Evolutionary conservation across 2,797 vertebrate genomes (phyloP).

Genomic region (Apogon talboti): DNA sequence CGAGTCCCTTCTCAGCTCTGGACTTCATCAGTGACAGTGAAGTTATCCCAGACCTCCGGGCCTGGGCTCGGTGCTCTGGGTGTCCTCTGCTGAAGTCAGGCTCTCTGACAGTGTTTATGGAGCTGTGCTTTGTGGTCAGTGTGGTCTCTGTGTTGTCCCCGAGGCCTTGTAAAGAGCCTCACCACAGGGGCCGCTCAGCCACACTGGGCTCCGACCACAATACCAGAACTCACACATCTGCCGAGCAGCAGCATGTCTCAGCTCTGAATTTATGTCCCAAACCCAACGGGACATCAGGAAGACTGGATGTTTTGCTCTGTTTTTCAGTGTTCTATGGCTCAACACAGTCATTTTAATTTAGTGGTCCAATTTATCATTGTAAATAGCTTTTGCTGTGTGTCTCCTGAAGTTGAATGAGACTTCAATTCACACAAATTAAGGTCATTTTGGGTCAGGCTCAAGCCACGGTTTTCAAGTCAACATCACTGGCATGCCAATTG

Average conservation of each 20-base stretch:
- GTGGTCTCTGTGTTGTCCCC: constrained; percentile 63
- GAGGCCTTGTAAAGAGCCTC: constrained; percentile 68
- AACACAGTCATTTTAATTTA: constrained; percentile 23
- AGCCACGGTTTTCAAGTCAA: constrained; percentile 6
- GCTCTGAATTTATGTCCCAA: constrained; percentile 52
- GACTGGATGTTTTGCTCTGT: constrained; percentile 13
- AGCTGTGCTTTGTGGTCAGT: constrained; percentile 66
- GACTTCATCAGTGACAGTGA: constrained; percentile 5
- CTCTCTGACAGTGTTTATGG: constrained; percentile 60
- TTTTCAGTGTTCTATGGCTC: not conserved
- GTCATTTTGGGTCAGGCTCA: constrained; percentile 11
- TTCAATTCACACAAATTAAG: not conserved
- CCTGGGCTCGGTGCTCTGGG: constrained; percentile 17
- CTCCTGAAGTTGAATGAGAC: constrained; percentile 13
- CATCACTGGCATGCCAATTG: no score
- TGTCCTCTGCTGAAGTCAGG: constrained; percentile 21
- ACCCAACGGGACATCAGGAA: constrained; percentile 32
- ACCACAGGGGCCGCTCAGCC: constrained; percentile 51
- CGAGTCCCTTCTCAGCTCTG: not conserved
- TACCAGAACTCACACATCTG: constrained; percentile 69
- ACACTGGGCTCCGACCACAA: constrained; percentile 50
- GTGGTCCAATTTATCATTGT: not conserved
- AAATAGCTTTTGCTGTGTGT: constrained; percentile 9
- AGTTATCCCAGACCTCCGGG: constrained; percentile 42
- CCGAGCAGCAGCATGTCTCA: constrained; percentile 44